phyloP scores from a whole-genome alignment of 1,140 invertebrate species.

The Triops longicaudatus region DNA sequence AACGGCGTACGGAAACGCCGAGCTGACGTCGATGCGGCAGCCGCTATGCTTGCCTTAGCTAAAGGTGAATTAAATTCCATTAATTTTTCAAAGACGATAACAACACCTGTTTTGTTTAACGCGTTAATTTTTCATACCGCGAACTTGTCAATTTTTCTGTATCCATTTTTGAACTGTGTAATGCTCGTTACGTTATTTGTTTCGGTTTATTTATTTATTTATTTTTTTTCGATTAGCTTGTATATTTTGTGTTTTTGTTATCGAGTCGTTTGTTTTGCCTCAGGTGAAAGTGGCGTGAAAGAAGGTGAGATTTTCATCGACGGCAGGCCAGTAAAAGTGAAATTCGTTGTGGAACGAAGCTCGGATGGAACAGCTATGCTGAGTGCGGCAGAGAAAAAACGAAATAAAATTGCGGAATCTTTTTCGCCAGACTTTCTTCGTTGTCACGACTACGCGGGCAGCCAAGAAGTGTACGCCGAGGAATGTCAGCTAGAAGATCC shows the following conservation, averaged over 20 bases:
- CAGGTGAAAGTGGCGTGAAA: not conserved
- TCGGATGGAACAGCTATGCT: not conserved
- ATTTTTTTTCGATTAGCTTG: no score
- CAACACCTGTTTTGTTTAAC: not conserved
- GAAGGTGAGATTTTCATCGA: not conserved
- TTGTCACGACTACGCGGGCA: not conserved
- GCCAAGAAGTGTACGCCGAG: not conserved
- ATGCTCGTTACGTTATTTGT: no score
- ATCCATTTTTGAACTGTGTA: no score
- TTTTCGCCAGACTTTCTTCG: not conserved
- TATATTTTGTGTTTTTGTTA: no score
- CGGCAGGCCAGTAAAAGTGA: slow-evolving; percentile 1
- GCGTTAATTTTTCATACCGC: no score
- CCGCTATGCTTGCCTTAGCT: slow-evolving; percentile 63
- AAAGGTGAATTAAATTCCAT: not conserved
- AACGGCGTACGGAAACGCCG: slow-evolving; percentile 30
- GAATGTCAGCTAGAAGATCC: not conserved
- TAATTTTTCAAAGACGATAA: not conserved
- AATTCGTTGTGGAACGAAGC: not conserved
- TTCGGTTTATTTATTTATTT: no score
- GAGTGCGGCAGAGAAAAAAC: not conserved
- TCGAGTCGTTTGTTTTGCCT: not conserved
- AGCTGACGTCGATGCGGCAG: slow-evolving; percentile 64
- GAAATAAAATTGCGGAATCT: not conserved
- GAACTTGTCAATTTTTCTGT: no score